Evolutionary conservation across 2,113 vertebrate genomes (phyloP).

Genomic region (Myrmecobius fasciatus): DNA sequence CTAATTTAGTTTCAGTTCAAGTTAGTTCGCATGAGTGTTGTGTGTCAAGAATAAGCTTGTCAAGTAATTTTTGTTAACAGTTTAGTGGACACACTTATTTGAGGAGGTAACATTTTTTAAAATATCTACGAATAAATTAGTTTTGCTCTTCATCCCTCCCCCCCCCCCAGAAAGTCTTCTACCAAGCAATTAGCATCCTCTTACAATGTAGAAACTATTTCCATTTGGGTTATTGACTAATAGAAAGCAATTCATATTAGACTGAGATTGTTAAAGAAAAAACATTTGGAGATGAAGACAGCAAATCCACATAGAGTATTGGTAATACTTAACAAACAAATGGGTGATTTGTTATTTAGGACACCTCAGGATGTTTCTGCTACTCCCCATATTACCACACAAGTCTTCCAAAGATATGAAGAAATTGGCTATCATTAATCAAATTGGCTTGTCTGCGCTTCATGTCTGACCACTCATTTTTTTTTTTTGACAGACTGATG

Average conservation of each 20-base stretch:
- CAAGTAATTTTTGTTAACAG: not conserved
- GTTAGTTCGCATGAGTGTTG: not conserved
- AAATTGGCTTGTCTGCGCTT: not conserved
- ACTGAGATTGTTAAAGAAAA: not conserved
- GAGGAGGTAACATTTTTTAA: not conserved
- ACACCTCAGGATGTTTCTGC: not conserved
- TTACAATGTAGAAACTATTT: not conserved
- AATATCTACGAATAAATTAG: rapidly evolving
- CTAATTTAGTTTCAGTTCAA: not conserved
- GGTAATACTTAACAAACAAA: not conserved
- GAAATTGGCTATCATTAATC: not conserved
- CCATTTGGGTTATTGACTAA: not conserved
- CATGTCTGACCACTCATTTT: not conserved
- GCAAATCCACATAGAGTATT: not conserved
- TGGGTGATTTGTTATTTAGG: not conserved
- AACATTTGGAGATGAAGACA: not conserved
- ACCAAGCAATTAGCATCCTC: not conserved
- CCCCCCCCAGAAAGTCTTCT: not conserved
- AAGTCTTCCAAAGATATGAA: not conserved
- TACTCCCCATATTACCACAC: not conserved
- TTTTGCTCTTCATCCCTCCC: not conserved
- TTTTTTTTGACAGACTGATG: not conserved
- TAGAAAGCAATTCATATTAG: not conserved
- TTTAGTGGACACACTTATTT: not conserved
- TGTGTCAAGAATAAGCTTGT: not conserved